Conservation (phyloP, 2,888 invertebrate genomes). For the Drosophila yooni region DNA sequence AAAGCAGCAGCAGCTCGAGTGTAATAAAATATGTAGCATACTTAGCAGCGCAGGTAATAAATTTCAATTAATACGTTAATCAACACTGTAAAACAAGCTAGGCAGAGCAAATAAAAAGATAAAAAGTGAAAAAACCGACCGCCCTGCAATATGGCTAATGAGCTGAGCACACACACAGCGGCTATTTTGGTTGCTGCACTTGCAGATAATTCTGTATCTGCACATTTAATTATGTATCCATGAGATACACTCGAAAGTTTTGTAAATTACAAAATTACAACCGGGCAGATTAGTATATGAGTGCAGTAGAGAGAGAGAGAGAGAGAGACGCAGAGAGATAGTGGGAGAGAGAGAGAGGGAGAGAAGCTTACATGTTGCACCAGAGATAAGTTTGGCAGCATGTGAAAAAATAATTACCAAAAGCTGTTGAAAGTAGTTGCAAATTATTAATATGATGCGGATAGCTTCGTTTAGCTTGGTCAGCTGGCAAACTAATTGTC, state of each 20-base stretch:
- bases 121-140: conserved; percentile 6
- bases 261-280: conserved; percentile 50
- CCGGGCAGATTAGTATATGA: conserved; percentile 14
- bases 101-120: conserved; percentile 22
- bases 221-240: conserved; percentile 29
- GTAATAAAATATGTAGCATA: conserved; percentile 57
- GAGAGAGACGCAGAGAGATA: background rate
- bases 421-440: conserved; percentile 53
- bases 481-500: conserved; percentile 22
- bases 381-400: conserved; percentile 38
- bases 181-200: background rate
- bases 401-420: conserved; percentile 22
- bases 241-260: conserved; percentile 14
- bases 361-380: conserved; percentile 5
- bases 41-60: conserved; percentile 61
- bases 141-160: conserved; percentile 38
- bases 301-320: background rate
- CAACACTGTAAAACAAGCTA: conserved; percentile 68
- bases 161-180: conserved; percentile 5
- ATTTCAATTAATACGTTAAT: conserved; percentile 70
- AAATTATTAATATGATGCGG: conserved; percentile 39
- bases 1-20: background rate
- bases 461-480: background rate
- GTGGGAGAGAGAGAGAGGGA: background rate
- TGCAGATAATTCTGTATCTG: conserved; percentile 28